phyloP scores from a whole-genome alignment of 1,140 invertebrate species.

The Aricia agestis region DNA sequence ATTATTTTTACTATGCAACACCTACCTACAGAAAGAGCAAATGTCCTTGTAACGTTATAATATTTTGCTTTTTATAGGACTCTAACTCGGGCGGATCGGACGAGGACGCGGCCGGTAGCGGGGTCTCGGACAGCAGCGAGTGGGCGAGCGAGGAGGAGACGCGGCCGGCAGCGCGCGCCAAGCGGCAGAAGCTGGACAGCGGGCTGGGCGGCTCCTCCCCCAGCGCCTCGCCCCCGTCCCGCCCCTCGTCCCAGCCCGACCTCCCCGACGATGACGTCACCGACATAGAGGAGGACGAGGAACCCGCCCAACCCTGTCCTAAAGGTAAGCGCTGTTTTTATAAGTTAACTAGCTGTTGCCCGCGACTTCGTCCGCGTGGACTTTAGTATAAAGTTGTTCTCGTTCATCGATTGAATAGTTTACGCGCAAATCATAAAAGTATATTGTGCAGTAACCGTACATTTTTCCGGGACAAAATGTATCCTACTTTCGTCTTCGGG shows the following conservation, averaged over 20 bases:
- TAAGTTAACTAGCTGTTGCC: no score
- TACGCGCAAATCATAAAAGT: no score
- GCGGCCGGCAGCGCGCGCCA: slow-evolving; percentile 40
- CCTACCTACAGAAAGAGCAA: no score
- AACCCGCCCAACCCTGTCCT: not conserved
- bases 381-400: no score
- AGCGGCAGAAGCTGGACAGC: slow-evolving; percentile 79
- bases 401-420: no score
- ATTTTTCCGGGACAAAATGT: no score
- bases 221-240: slow-evolving; percentile 16
- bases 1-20: no score
- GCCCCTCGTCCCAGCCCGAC: not conserved
- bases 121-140: slow-evolving; percentile 25
- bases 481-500: no score
- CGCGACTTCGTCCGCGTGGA: no score
- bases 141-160: slow-evolving; percentile 28
- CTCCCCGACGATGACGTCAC: slow-evolving; percentile 3
- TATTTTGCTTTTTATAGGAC: not conserved
- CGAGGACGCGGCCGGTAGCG: not conserved
- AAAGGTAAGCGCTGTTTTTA: not conserved
- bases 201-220: slow-evolving; percentile 60
- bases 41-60: not conserved
- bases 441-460: no score
- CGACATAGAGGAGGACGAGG: slow-evolving; percentile 1
- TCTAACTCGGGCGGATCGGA: not conserved